Percentiles rank a stretch among this genome's conserved stretches.
Evolutionary conservation across 30 jellyfish, hydroid and myxozoan species (phyloP).

Genomic region (Hydractinia echinata): DNA sequence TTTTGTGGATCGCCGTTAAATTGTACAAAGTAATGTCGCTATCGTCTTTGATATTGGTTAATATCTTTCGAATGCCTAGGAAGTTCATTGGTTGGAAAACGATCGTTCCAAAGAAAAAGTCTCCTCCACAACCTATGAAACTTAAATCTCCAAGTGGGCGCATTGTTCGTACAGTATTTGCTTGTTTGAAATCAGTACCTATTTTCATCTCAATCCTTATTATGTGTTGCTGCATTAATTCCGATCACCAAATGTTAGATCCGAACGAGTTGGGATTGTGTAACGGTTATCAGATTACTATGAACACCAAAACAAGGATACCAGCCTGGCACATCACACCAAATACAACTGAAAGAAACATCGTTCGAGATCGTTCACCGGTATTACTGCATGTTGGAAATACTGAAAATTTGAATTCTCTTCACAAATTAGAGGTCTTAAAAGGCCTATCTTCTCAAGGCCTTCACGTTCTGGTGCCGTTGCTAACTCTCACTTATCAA

Average conservation of each 20-base stretch:
- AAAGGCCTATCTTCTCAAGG: conserved; percentile 57
- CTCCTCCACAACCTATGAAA: no score
- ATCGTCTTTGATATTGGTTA: no score
- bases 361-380: not conserved
- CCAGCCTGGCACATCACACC: conserved; percentile 31
- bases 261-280: conserved; percentile 14
- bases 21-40: no score
- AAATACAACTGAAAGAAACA: not conserved
- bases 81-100: no score
- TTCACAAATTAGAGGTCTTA: conserved; percentile 41
- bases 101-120: no score
- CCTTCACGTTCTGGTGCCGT: conserved; percentile 57
- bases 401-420: conserved; percentile 5
- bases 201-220: no score
- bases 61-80: no score
- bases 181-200: no score
- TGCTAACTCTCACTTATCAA: conserved; percentile 14
- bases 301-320: not conserved
- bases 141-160: no score
- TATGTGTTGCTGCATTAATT: not conserved
- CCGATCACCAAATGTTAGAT: not conserved
- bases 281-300: not conserved
- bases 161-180: no score
- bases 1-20: no score
- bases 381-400: conserved; percentile 30